Evolutionary conservation across 2,113 vertebrate species (phyloP), one percentile per base, ranked within the genome.

Genomic region (Tupaia chinensis): DNA sequence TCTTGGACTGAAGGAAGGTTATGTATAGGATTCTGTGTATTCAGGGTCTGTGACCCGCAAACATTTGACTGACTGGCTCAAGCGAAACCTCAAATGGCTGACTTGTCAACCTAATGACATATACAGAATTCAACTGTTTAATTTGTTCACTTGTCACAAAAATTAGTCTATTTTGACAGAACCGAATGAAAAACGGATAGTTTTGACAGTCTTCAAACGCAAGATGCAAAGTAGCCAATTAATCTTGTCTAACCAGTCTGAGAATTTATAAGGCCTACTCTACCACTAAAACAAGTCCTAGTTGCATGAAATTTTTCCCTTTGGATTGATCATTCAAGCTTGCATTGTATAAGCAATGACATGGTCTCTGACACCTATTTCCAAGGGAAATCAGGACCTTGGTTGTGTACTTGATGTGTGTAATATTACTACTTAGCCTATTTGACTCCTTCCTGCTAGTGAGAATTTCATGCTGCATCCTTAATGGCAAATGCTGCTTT

Each of bases 91-190:
- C 72, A 68, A 32, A 89, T 23, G 20, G 56, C 22, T 94, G 89
- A 56, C 70, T n/a, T 95, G 60, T 94, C 74, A 87, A 72, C 87
- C 76, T 90, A 87, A 90, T 79, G 65, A 32, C 73, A 72, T 72
- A 61, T 54, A 82, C 80, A 90, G 20, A 92, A 88, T 81, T 92
- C 54, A 86, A 74, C 74, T 85, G 9, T 89, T 65, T 84, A 60
- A 74, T 86, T 34, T 95, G 72, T 92, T 95, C 73, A 9, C 19
- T 65, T 72, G 69, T 54, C 69, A 63, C 27, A 32, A 65, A 91
- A 88, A 98, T 90, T 88, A 78, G 60, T 88, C n/a, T 88, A 10
- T 79, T 95, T 93, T 95, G 85, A 96, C 77, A 89, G 61, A 96
- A 87, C 25, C 17, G 56, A 95, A 58, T 85, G 73, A 60, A 94